A percentile compares a stretch with the other conserved stretches of the same genome.
Evolutionary conservation across 2,888 invertebrate species (phyloP).

Genomic region (Smittia sp.): DNA sequence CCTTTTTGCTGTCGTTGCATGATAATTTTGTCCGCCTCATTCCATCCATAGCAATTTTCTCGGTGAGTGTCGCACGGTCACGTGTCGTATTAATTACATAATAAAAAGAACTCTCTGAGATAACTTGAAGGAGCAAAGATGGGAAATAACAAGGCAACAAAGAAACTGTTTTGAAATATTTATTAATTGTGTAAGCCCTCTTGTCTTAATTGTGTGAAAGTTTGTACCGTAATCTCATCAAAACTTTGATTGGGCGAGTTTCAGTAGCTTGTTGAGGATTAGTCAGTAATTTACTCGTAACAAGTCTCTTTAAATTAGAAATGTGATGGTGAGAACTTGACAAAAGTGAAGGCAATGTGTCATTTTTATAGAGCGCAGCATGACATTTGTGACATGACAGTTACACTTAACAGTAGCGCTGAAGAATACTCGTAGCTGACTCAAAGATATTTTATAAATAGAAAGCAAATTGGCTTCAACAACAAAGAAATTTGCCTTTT

Average conservation of each 20-base stretch:
- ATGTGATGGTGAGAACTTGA: too few relatives aligned
- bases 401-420: too few relatives aligned
- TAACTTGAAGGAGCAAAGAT: neutral
- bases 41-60: neutral
- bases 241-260: too few relatives aligned
- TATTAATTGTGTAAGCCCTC: neutral
- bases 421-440: too few relatives aligned
- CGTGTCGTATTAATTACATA: constrained; percentile 35
- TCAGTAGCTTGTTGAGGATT: too few relatives aligned
- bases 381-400: too few relatives aligned
- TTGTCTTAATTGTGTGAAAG: neutral
- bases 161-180: neutral
- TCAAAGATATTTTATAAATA: too few relatives aligned
- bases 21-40: neutral
- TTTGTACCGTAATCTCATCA: too few relatives aligned
- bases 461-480: neutral
- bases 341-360: too few relatives aligned
- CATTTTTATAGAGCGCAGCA: too few relatives aligned
- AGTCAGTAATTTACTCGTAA: too few relatives aligned
- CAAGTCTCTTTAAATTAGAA: too few relatives aligned
- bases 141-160: neutral
- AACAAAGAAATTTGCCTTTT: constrained; percentile 17
- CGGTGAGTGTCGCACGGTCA: neutral
- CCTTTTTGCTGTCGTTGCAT: constrained; percentile 21
- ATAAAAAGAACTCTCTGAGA: neutral